phyloP scores from a whole-genome alignment of 2,888 invertebrate genomes.

The Zygothrica quintamaculata region DNA sequence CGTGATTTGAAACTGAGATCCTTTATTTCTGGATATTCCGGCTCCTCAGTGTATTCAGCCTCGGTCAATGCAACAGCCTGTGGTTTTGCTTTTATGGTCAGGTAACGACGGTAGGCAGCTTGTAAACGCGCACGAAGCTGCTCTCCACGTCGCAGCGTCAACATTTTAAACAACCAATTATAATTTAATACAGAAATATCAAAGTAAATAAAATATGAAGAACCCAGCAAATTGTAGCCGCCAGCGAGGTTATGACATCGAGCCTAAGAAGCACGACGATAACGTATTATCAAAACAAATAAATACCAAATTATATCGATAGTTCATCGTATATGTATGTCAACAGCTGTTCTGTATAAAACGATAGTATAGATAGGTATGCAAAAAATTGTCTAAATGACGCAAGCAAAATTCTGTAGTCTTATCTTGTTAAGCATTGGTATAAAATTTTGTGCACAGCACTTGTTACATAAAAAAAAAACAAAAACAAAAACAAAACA shows the following conservation, averaged over 20 bases:
- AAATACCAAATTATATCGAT: slow-evolving; percentile 16
- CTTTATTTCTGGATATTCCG: slow-evolving; percentile 79
- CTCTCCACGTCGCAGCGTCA: slow-evolving; percentile 52
- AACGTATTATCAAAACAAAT: not conserved
- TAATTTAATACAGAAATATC: slow-evolving; percentile 47
- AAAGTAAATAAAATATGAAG: slow-evolving; percentile 33
- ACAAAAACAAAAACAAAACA: too few species aligned
- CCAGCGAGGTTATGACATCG: slow-evolving; percentile 61
- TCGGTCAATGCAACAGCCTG: slow-evolving; percentile 27
- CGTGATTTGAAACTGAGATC: slow-evolving; percentile 86
- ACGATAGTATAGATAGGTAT: too few species aligned
- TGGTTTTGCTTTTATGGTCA: slow-evolving; percentile 38
- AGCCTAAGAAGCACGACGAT: not conserved
- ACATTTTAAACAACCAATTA: slow-evolving; percentile 45
- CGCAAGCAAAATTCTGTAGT: too few species aligned
- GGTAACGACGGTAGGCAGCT: slow-evolving; percentile 33
- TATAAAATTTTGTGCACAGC: not conserved
- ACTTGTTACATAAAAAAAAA: too few species aligned
- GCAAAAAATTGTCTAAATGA: too few species aligned
- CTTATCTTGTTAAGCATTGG: too few species aligned
- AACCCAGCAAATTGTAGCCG: slow-evolving; percentile 20
- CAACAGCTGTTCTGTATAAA: not conserved
- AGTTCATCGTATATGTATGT: not conserved
- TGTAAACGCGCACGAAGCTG: slow-evolving; percentile 46
- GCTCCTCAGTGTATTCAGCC: slow-evolving; percentile 67